Base-by-base conservation (phyloP, 2,888 invertebrate species). In the Polyploca ridens region DNA sequence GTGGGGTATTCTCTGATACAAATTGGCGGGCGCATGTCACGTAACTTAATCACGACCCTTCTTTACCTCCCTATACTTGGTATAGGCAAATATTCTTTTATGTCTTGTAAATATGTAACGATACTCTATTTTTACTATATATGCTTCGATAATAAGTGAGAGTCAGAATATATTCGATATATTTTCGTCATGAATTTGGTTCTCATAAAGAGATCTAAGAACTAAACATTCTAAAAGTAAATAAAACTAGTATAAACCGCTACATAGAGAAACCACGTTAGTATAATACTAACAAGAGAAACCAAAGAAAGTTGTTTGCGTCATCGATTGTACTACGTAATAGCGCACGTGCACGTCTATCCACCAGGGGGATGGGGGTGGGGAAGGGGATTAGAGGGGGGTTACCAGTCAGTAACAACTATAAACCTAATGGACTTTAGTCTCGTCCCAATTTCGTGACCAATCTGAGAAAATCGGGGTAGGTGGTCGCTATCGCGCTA, bases 21-120 rank as follows among this genome's bases (percentile, higher is more conserved):
- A 92, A 93, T 93, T 93, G 92, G 89, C 87, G 87, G 82, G 89
- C 84, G 90, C 89, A 90, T 91, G 90, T 88, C 93, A 85, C 85
- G 84, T 93, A 93, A 94, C 90, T 91, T 86, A 90, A 93, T 94
- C 87, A 91, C 81, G 75, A 82, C 90, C 91, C 91, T 81, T 72
- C 70, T 65, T 68, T 66, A 63, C 67, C 67, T 70, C 76, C 82
- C 83, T 81, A n/a, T n/a, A 74, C 73, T 73, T 72, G 76, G 66
- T 71, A 64, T 72, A 80, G 62, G 72, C 78, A 83, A 79, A 83
- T 78, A 79, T 67, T 63, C 65, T 61, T 62, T 64, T 63, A 64
- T 72, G 69, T n/a, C n/a, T n/a, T 66, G 72, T 72, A 69, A 68
- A 74, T 74, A 73, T 66, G 68, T 64, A 71, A 63, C 67, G 27